Percentiles rank a stretch among this genome's conserved stretches.
Conservation (phyloP, 2,113 vertebrate species). For the Pipa parva region DNA sequence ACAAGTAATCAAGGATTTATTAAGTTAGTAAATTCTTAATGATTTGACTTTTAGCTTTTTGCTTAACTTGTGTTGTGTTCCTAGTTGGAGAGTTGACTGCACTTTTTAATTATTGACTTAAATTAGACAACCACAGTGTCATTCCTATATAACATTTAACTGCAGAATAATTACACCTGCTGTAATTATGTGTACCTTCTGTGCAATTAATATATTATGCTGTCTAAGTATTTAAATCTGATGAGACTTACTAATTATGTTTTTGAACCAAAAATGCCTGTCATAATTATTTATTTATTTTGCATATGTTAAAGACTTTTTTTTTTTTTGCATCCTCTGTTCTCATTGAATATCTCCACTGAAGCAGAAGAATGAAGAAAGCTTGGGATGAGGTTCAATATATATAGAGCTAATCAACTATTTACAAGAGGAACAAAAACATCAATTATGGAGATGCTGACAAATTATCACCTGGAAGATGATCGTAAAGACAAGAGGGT, state of each 20-base stretch:
- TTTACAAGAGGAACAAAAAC: too few species aligned
- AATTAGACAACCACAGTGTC: slow-evolving; percentile 33
- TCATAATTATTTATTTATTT: neutral
- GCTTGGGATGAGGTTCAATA: too few species aligned
- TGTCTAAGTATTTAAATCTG: slow-evolving; percentile 35
- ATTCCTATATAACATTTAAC: slow-evolving; percentile 38
- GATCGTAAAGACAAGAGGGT: too few species aligned
- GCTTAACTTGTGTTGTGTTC: neutral
- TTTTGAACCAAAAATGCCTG: slow-evolving; percentile 32
- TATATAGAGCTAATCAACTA: too few species aligned
- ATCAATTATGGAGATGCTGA: too few species aligned
- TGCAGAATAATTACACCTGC: slow-evolving; percentile 27
- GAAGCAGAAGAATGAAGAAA: too few species aligned
- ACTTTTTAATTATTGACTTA: slow-evolving; percentile 37
- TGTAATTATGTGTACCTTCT: slow-evolving; percentile 37
- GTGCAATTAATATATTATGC: slow-evolving; percentile 40
- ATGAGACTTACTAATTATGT: slow-evolving; percentile 32
- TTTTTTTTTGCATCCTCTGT: too few species aligned
- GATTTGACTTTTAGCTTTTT: neutral
- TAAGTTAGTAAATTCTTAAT: slow-evolving; percentile 15
- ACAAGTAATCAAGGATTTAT: slow-evolving; percentile 3
- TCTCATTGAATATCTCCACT: too few species aligned
- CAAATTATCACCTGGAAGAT: too few species aligned
- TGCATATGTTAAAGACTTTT: too few species aligned
- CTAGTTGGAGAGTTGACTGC: slow-evolving; percentile 2